A percentile compares a stretch with the other conserved stretches of the same genome.
Evolutionary conservation across 1,140 invertebrate genomes (phyloP).

Genomic region (Eciton burchellii): DNA sequence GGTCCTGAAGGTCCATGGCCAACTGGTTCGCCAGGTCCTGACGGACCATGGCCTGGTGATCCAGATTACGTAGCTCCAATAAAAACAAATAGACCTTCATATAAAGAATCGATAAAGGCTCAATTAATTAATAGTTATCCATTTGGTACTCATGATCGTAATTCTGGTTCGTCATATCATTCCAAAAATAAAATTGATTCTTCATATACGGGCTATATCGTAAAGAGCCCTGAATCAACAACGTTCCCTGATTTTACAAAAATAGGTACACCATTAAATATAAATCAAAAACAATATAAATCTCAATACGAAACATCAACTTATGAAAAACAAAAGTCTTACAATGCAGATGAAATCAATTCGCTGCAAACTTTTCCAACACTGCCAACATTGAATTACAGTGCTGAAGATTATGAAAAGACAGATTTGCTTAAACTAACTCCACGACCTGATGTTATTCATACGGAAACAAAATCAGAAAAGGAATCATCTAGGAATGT

Average conservation of each 20-base stretch:
- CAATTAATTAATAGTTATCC: conserved; percentile 19
- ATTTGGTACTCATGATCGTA: conserved; percentile 2
- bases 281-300: neutral
- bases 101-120: conserved; percentile 46
- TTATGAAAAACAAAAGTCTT: neutral
- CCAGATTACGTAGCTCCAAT: conserved; percentile 72
- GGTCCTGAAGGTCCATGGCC: conserved; percentile 78
- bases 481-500: neutral
- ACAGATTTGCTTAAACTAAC: neutral
- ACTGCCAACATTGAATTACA: neutral
- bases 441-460: neutral
- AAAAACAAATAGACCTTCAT: conserved; percentile 8
- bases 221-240: conserved; percentile 19
- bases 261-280: conserved; percentile 37
- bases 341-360: conserved; percentile 61
- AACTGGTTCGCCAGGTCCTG: conserved; percentile 78
- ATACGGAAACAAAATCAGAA: neutral
- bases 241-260: conserved; percentile 6
- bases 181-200: conserved; percentile 12
- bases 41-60: conserved; percentile 81
- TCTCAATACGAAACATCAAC: conserved; percentile 24
- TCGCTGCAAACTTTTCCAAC: conserved; percentile 25
- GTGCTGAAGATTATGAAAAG: neutral
- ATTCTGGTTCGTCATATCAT: conserved; percentile 7
- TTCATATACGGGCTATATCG: neutral